Base-by-base conservation (phyloP, 2,113 vertebrate species). In the Acanthochromis polyacanthus region DNA sequence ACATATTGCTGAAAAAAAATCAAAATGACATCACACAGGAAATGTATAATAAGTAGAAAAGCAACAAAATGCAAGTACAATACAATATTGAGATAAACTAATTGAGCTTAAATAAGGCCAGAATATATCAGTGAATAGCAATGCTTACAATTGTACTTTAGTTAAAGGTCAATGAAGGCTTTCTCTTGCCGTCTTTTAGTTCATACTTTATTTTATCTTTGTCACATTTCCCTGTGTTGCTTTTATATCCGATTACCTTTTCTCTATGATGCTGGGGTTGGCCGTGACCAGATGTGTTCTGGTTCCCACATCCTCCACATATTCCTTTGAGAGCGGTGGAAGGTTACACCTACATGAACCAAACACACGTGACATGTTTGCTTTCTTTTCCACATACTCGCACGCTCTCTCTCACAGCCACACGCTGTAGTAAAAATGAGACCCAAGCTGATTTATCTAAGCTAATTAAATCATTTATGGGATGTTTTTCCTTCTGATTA, bases 221-320 rank as follows among this genome's bases (percentile, higher is more conserved):
- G 5, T 20, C 1, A 25, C 25, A 25, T 25, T 25, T 2, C 25
- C 16, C 7, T 1, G 48, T 50, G 19, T 50, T 50, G 6, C 7
- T 8, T 50, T n/a, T 19, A n/a, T n/a, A 7, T 50, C 48, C 7
- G 36, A 8, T 82, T 94, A 99, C 98, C 97, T 97, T 87, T 97
- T 99, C 85, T 97, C 95, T 72, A 99, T 98, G 81, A 99, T 99
- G 93, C 98, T 99, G 70, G 98, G 98, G 89, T 99, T 99, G 61
- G 97, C 97, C 9, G 98, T 99, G 75, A 99, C 98, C 88, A 99
- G 89, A 50, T 99, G 96, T 5, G 96, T 96, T 92, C 88, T 97
- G 25, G 83, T 95, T 61, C 98, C 98, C 28, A 99, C 97, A 0
- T 99, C 97, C n/a, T 91, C 94, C 71, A 91, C 95, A 71, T 98